These are phyloP conservation scores for Lamellibrachia columna DNA, from an alignment of 2,888 invertebrate species.

Conservation along the genomic window DNA sequence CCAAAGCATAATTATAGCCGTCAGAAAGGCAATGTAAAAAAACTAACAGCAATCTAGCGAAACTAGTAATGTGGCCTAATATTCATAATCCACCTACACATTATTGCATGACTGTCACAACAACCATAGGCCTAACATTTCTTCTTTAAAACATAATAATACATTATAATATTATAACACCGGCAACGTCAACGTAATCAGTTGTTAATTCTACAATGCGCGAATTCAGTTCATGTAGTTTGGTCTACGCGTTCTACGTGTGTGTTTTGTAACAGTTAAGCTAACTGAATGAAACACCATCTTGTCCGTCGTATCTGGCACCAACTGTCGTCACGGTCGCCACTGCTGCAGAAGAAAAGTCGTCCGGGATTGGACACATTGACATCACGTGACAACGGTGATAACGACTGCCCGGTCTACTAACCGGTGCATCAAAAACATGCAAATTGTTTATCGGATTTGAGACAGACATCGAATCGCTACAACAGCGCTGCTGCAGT, in stretches of 20 bases:
- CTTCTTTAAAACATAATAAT: too few relatives aligned
- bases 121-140: not conserved
- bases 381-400: not conserved
- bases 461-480: not conserved
- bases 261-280: not conserved
- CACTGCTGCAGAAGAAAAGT: not conserved
- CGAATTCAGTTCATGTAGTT: not conserved
- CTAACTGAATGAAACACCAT: not conserved
- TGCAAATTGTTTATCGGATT: not conserved
- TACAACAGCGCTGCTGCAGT: not conserved
- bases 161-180: not conserved
- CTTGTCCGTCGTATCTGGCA: not conserved
- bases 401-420: not conserved
- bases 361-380: not conserved
- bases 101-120: not conserved
- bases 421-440: not conserved
- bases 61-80: too few relatives aligned
- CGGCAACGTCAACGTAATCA: too few relatives aligned
- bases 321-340: not conserved
- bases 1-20: not conserved
- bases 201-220: not conserved
- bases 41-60: not conserved
- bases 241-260: not conserved
- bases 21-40: not conserved
- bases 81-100: not conserved